These are phyloP conservation scores for Tethea ocularis DNA, from an alignment of 2,888 invertebrate species.

Conservation along the genomic window DNA sequence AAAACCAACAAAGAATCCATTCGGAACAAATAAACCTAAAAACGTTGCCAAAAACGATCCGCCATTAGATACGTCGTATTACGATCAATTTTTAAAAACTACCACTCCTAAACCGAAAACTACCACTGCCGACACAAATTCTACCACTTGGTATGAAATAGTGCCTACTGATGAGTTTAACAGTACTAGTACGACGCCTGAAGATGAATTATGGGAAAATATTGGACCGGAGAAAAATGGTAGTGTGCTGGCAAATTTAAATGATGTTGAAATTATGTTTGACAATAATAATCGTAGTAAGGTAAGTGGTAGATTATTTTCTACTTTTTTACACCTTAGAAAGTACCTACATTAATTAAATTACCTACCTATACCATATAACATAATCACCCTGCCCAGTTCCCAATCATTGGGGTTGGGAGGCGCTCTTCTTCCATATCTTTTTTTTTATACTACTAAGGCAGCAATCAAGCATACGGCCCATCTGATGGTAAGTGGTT, in stretches of 20 bases:
- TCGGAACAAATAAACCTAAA: slow-evolving; percentile 36
- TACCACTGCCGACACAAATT: slow-evolving; percentile 46
- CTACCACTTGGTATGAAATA: slow-evolving; percentile 73
- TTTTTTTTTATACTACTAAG: too few species aligned
- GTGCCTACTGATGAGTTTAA: slow-evolving; percentile 61
- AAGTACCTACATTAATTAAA: too few species aligned
- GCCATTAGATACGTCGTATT: slow-evolving; percentile 66
- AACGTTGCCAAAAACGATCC: slow-evolving; percentile 54
- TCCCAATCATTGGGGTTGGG: too few species aligned
- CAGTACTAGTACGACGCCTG: slow-evolving; percentile 53
- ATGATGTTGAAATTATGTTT: slow-evolving; percentile 80
- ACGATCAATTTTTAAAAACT: slow-evolving; percentile 78
- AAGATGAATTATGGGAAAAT: slow-evolving; percentile 75
- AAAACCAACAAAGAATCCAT: slow-evolving; percentile 22
- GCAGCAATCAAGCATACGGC: too few species aligned
- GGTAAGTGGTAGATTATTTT: slow-evolving; percentile 47
- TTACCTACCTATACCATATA: too few species aligned
- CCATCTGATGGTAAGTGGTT: too few species aligned
- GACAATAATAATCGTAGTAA: slow-evolving; percentile 46
- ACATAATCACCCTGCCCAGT: too few species aligned
- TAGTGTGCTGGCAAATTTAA: slow-evolving; percentile 59
- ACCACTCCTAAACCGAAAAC: slow-evolving; percentile 52
- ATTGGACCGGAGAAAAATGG: slow-evolving; percentile 57
- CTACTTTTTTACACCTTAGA: neutral
- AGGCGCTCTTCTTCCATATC: too few species aligned